Evolutionary conservation across 2,797 vertebrate genomes (phyloP).

Genomic region (Mallotus villosus): DNA sequence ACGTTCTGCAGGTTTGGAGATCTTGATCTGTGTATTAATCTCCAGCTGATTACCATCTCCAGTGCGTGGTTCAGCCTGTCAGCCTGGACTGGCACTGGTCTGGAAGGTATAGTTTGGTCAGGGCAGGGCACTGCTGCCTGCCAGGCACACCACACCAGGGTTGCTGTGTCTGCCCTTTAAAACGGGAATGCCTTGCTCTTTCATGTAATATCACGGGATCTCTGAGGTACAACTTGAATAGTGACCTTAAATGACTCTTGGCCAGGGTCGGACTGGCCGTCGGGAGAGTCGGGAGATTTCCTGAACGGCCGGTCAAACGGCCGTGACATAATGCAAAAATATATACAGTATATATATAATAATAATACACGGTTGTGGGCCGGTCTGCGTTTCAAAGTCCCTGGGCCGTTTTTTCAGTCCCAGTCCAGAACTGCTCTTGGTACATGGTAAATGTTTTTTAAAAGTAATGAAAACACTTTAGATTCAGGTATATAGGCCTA

Average conservation of each 20-base stretch:
- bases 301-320: too few species aligned
- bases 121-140: not conserved
- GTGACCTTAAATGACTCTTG: not conserved
- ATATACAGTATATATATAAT: too few species aligned
- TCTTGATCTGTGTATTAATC: not conserved
- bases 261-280: too few species aligned
- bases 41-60: not conserved
- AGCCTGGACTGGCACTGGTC: not conserved
- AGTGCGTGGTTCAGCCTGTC: not conserved
- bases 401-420: too few species aligned
- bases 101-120: not conserved
- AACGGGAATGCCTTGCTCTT: slow-evolving; percentile 7
- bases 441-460: not conserved
- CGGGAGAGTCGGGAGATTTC: too few species aligned
- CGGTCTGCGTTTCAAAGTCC: too few species aligned
- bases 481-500: too few species aligned
- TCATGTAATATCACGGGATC: slow-evolving; percentile 16
- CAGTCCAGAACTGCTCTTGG: not conserved
- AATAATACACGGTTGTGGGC: too few species aligned
- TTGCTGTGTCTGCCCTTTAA: not conserved
- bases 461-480: too few species aligned
- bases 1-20: not conserved
- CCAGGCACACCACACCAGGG: not conserved
- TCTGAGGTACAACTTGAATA: not conserved
- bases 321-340: too few species aligned